Percentiles rank a stretch among this genome's conserved stretches.
phyloP scores from a whole-genome alignment of 2,113 vertebrate species.

The Chionomys nivalis region DNA sequence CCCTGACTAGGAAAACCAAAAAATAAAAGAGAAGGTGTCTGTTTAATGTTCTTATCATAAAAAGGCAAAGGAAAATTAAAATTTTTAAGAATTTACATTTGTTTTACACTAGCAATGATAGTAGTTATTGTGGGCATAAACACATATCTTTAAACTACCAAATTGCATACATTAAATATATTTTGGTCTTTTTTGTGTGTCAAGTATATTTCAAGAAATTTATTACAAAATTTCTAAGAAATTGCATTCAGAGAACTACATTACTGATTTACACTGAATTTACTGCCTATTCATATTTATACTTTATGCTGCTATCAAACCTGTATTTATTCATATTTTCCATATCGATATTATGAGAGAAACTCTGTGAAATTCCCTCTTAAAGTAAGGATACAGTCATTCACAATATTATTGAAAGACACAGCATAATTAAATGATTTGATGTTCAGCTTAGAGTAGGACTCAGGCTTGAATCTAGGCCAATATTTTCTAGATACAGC shows the following conservation, averaged over 20 bases:
- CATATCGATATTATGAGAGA: not conserved
- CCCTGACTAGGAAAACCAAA: too few relatives aligned
- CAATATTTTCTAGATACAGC: not conserved
- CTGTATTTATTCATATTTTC: not conserved
- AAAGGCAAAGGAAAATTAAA: not conserved
- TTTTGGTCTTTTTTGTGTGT: not conserved
- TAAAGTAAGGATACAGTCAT: not conserved
- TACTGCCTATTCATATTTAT: not conserved
- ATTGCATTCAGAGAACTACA: not conserved
- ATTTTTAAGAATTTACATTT: not conserved
- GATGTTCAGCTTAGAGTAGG: not conserved
- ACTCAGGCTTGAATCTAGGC: not conserved
- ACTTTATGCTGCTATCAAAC: not conserved
- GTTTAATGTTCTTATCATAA: not conserved
- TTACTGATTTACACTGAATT: not conserved
- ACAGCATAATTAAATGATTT: conserved; percentile 2
- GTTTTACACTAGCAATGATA: not conserved
- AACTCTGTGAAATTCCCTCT: not conserved
- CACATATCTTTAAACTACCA: not conserved
- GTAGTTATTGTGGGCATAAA: not conserved
- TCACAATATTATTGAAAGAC: not conserved
- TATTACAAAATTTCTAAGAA: not conserved
- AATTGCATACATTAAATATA: not conserved
- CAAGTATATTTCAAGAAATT: not conserved
- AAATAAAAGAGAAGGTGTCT: not conserved